Conservation (phyloP, 2,113 vertebrate species). For the Tringa solitaria region DNA sequence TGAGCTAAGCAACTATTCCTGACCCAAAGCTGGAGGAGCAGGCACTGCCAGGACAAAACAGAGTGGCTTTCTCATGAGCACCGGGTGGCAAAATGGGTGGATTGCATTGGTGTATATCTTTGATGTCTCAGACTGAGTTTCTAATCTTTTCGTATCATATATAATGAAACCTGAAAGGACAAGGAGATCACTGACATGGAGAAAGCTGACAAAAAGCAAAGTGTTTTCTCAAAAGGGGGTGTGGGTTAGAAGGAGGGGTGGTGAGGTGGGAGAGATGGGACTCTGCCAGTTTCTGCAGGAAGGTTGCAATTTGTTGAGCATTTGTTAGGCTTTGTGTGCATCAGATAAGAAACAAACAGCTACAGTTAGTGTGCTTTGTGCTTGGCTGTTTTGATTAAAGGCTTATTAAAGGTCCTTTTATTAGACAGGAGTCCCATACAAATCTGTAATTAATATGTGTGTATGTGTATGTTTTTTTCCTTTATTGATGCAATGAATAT, state of each 20-base stretch:
- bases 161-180: neutral
- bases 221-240: neutral
- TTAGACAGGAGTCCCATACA: neutral
- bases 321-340: slow-evolving; percentile 27
- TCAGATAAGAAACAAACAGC: slow-evolving; percentile 36
- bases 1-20: neutral
- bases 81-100: fast-evolving
- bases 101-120: neutral
- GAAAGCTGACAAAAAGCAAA: neutral
- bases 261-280: slow-evolving; percentile 4
- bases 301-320: neutral
- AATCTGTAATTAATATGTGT: slow-evolving; percentile 36
- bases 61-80: fast-evolving
- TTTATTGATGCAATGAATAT: neutral
- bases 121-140: neutral
- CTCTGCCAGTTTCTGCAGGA: slow-evolving; percentile 16
- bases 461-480: neutral
- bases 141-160: neutral
- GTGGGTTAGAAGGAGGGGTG: neutral
- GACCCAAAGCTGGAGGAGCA: neutral
- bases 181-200: neutral
- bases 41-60: neutral
- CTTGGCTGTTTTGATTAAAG: slow-evolving; percentile 31
- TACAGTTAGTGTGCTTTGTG: slow-evolving; percentile 10
- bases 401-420: slow-evolving; percentile 27